Evolutionary conservation across 1,140 invertebrate genomes (phyloP).

Genomic region (Portunus trituberculatus): DNA sequence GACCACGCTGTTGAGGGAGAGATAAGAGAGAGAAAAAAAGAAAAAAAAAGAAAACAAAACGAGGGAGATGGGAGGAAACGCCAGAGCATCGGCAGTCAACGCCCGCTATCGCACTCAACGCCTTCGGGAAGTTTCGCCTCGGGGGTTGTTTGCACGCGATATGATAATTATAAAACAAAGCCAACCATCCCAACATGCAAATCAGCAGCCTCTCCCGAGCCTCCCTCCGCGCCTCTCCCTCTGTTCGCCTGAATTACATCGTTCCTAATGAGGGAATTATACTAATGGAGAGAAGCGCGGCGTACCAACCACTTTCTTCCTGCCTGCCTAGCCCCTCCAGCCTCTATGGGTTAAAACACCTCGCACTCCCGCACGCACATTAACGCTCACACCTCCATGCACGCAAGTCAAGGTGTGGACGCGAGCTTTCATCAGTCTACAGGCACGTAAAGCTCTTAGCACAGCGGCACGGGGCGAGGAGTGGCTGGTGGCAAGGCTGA

Average conservation of each 20-base stretch:
- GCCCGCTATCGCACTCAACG: background rate
- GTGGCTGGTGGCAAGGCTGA: too few species aligned
- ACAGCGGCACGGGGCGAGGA: too few species aligned
- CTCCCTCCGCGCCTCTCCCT: background rate
- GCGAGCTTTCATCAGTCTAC: background rate
- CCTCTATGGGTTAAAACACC: too few species aligned
- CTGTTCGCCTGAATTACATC: conserved; percentile 54
- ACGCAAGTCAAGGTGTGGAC: too few species aligned
- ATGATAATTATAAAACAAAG: conserved; percentile 66
- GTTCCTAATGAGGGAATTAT: conserved; percentile 61
- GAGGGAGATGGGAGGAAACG: background rate
- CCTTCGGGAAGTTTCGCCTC: background rate
- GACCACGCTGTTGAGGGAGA: background rate
- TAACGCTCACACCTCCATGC: too few species aligned
- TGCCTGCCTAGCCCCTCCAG: too few species aligned
- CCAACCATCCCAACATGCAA: conserved; percentile 56
- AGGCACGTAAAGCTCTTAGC: too few species aligned
- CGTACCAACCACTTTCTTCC: background rate
- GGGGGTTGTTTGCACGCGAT: conserved; percentile 37
- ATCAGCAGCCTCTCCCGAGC: conserved; percentile 42
- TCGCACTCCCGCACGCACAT: too few species aligned
- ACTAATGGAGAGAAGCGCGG: conserved; percentile 41
- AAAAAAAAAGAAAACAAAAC: background rate
- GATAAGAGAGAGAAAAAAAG: background rate
- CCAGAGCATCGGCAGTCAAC: background rate